A percentile compares a stretch with the other conserved stretches of the same genome.
phyloP scores from a whole-genome alignment of 2,113 vertebrate species.

The Australoheros scitulus region DNA sequence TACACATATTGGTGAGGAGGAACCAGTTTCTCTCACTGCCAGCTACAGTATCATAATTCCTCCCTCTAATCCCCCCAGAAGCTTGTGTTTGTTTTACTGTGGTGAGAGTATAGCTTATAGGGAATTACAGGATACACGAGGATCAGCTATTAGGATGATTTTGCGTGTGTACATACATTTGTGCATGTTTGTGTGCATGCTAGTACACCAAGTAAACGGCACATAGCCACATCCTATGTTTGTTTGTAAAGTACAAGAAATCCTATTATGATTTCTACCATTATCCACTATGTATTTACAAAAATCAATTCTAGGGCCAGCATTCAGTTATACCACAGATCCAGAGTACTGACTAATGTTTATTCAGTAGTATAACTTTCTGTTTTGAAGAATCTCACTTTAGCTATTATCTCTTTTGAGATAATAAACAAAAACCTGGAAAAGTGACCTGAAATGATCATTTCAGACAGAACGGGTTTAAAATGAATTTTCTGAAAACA shows the following conservation, averaged over 20 bases:
- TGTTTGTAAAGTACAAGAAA: neutral
- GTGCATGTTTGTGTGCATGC: constrained; percentile 1
- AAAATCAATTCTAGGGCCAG: neutral
- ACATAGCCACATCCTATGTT: neutral
- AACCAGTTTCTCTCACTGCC: neutral
- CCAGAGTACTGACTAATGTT: neutral
- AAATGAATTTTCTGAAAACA: neutral
- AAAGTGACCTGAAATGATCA: neutral
- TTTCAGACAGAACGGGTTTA: neutral
- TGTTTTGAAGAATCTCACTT: too few relatives aligned
- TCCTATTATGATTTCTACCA: constrained; percentile 8
- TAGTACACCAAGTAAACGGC: neutral
- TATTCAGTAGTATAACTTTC: neutral
- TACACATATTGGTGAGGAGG: neutral
- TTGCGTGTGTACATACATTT: constrained; percentile 19
- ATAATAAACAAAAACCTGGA: neutral
- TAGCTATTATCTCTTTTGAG: neutral
- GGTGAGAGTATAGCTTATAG: constrained; percentile 34
- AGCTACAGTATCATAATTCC: constrained; percentile 7
- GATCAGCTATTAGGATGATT: constrained; percentile 48
- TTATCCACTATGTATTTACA: neutral
- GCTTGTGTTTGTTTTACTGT: constrained; percentile 45
- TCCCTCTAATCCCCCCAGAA: constrained; percentile 25
- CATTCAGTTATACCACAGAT: neutral
- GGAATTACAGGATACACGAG: constrained; percentile 42